A percentile compares a stretch with the other conserved stretches of the same genome.
Evolutionary conservation across 2,113 vertebrate genomes (phyloP).

Genomic region (Tragelaphus imberbis): DNA sequence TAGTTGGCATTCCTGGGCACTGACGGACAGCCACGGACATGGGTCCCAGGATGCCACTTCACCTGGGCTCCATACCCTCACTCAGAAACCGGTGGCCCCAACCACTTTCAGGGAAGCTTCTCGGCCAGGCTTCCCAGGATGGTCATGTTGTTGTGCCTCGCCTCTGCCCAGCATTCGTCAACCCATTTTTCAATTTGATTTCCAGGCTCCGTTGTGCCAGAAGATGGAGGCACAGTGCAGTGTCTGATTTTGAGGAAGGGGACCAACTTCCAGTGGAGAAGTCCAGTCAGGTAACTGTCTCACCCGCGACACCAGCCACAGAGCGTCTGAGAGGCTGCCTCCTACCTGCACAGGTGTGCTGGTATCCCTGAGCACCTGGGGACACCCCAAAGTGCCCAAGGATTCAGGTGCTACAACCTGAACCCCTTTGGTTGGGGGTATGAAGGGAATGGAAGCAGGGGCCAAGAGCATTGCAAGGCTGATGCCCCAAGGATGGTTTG

Average conservation of each 20-base stretch:
- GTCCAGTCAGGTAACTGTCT: background rate
- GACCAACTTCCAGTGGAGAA: background rate
- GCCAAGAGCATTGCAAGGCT: background rate
- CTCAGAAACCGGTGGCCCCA: background rate
- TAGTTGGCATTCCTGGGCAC: no score
- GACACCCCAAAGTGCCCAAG: background rate
- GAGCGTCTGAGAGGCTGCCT: background rate
- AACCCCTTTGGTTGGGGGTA: no score
- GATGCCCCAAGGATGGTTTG: background rate
- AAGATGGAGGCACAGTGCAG: background rate
- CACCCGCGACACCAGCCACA: accelerated
- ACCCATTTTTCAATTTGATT: background rate
- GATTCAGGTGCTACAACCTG: background rate
- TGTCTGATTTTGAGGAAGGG: background rate
- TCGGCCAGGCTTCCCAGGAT: background rate
- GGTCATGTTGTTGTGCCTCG: background rate
- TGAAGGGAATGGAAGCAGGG: background rate
- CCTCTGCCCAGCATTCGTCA: background rate
- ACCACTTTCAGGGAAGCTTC: background rate
- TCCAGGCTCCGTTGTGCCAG: background rate
- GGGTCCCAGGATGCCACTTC: background rate
- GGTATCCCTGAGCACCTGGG: no score
- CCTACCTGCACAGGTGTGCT: background rate
- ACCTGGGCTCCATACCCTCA: background rate
- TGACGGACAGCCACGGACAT: accelerated